These are phyloP conservation scores for Myodes glareolus DNA, from an alignment of 2,113 vertebrate genomes.

Conservation along the genomic window DNA sequence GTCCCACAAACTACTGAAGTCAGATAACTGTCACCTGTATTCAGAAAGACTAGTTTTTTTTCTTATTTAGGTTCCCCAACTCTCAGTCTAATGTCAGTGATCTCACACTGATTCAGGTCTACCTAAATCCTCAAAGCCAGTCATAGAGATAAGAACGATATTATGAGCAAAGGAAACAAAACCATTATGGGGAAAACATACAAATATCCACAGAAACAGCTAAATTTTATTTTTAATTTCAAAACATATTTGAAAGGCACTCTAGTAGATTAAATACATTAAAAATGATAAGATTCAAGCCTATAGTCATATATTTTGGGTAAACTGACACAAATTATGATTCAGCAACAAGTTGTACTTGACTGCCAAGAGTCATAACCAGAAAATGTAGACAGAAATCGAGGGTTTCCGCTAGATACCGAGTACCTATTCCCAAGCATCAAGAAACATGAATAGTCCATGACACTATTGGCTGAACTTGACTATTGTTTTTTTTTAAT, in stretches of 20 bases:
- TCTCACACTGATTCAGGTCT: no score
- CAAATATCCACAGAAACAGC: no score
- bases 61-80: no score
- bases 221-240: not conserved
- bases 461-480: accelerated
- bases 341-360: not conserved
- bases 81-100: no score
- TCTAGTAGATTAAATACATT: not conserved
- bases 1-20: no score
- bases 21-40: no score
- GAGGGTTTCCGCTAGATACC: not conserved
- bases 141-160: no score
- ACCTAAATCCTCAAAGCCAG: no score
- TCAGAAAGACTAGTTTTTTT: no score
- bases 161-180: no score
- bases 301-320: not conserved
- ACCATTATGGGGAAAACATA: no score
- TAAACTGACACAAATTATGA: not conserved
- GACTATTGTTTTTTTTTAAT: not conserved
- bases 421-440: not conserved
- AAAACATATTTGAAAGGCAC: not conserved
- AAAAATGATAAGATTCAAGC: not conserved
- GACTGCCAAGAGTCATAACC: no score
- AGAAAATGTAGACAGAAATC: not conserved
- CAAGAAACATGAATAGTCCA: accelerated